Conservation (phyloP, 2,113 vertebrate species). For the Cettia cetti region DNA sequence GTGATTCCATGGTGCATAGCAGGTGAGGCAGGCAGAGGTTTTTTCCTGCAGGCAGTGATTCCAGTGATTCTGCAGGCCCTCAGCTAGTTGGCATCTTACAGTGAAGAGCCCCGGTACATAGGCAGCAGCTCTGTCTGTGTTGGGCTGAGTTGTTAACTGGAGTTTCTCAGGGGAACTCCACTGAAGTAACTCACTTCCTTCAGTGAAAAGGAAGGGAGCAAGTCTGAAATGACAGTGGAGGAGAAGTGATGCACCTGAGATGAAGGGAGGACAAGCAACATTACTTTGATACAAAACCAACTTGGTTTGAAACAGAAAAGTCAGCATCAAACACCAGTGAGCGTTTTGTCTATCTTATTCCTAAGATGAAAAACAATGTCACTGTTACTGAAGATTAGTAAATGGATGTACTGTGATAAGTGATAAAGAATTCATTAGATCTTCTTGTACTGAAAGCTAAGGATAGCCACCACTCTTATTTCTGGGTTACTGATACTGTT, state of each 20-base stretch:
- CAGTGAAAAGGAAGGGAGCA: background rate
- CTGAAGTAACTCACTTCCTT: no score
- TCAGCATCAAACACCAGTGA: background rate
- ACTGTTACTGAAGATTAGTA: background rate
- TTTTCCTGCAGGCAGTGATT: background rate
- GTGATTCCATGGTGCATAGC: fast-evolving
- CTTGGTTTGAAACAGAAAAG: background rate
- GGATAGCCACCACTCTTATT: background rate
- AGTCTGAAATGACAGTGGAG: background rate
- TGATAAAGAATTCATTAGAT: background rate
- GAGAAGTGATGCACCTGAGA: background rate
- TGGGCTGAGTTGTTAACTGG: background rate
- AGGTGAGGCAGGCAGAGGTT: no score
- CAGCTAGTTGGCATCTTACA: background rate
- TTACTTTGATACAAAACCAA: background rate
- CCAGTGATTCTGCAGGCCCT: background rate
- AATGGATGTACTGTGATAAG: background rate
- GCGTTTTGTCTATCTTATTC: background rate
- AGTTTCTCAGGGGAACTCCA: background rate
- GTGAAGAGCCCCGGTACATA: background rate
- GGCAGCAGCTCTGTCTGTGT: background rate
- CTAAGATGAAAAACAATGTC: background rate
- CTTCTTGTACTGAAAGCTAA: background rate
- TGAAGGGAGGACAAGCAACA: background rate
- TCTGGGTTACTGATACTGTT: background rate